A percentile compares a stretch with the other conserved stretches of the same genome.
phyloP scores from a whole-genome alignment of 2,113 vertebrate genomes.

The Picathartes gymnocephalus region DNA sequence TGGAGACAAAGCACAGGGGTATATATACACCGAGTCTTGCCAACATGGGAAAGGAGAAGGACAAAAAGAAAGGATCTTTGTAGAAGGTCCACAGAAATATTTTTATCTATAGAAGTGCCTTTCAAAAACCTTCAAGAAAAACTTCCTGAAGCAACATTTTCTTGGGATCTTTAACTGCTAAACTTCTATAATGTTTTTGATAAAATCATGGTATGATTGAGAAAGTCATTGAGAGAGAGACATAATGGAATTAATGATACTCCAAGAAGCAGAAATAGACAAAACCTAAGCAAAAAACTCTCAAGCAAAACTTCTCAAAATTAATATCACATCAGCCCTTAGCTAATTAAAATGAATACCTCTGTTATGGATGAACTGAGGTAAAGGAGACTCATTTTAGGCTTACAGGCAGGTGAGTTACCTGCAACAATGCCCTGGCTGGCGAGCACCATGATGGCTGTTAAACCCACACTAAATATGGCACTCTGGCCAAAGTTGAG shows the following conservation, averaged over 20 bases:
- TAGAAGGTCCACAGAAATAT: not conserved
- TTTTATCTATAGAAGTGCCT: not conserved
- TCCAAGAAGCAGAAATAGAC: not conserved
- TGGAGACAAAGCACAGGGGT: not conserved
- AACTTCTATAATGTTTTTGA: not conserved
- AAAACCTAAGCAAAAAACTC: not conserved
- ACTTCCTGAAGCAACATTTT: not conserved
- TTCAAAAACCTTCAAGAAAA: not conserved
- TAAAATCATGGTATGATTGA: not conserved
- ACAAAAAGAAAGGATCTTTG: not conserved
- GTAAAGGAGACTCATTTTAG: not conserved
- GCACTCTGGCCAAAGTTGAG: constrained; percentile 95
- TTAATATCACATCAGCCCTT: not conserved
- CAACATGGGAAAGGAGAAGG: not conserved
- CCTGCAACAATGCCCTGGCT: constrained; percentile 94
- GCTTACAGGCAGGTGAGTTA: constrained; percentile 41
- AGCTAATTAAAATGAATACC: not conserved
- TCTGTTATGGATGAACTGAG: not conserved
- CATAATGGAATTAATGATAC: not conserved
- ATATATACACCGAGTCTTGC: not conserved
- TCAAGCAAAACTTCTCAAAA: not conserved
- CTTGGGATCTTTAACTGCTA: not conserved
- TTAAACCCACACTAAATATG: constrained; percentile 93
- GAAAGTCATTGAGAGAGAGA: not conserved
- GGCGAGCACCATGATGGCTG: constrained; percentile 90